These are phyloP conservation scores for Cerastis leucographa DNA, from an alignment of 2,888 invertebrate species.

Conservation along the genomic window DNA sequence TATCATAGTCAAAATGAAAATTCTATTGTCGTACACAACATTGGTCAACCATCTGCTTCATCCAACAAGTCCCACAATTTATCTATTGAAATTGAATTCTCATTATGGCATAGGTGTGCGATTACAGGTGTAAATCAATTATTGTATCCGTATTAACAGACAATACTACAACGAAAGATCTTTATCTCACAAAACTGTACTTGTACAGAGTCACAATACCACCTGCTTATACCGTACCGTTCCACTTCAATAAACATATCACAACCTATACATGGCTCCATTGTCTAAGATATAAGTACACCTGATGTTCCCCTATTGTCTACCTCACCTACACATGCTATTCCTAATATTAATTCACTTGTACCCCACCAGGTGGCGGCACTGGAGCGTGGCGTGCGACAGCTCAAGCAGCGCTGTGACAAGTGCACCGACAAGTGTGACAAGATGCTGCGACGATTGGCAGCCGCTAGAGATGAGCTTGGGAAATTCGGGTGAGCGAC, in stretches of 20 bases:
- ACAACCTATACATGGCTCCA: background rate
- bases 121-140: too few relatives aligned
- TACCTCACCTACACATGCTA: background rate
- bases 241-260: background rate
- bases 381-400: slow-evolving; percentile 96
- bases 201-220: background rate
- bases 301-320: background rate
- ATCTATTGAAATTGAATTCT: too few relatives aligned
- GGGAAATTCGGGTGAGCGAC: slow-evolving; percentile 93
- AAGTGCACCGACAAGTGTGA: slow-evolving; percentile 95
- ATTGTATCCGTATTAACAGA: too few relatives aligned
- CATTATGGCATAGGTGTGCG: too few relatives aligned
- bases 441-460: slow-evolving; percentile 93
- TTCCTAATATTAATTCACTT: background rate
- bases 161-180: too few relatives aligned
- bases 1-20: too few relatives aligned
- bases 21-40: too few relatives aligned
- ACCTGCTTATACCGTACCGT: background rate
- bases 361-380: slow-evolving; percentile 91
- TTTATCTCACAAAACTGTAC: background rate
- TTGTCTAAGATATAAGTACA: background rate
- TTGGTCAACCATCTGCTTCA: too few relatives aligned
- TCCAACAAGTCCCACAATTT: too few relatives aligned
- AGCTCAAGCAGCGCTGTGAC: slow-evolving; percentile 95
- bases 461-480: slow-evolving; percentile 96